Conservation (phyloP, 2,113 vertebrate species). For the Crotalus viridis region DNA sequence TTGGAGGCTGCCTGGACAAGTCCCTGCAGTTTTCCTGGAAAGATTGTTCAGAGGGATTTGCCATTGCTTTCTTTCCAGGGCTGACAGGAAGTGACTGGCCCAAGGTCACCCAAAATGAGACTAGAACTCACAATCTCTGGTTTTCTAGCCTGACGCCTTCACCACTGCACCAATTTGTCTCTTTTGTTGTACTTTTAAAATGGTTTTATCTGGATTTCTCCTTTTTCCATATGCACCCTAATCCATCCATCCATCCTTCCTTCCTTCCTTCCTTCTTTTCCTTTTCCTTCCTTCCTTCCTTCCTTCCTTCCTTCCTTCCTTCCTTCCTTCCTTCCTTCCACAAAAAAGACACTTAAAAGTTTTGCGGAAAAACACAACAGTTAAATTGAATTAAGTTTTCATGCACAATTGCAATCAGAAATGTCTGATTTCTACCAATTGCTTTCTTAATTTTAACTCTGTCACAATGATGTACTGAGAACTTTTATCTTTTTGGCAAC, state of each 20-base stretch:
- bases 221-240: background rate
- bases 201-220: background rate
- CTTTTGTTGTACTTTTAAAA: conserved; percentile 31
- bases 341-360: background rate
- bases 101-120: no score
- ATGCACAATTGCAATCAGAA: background rate
- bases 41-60: no score
- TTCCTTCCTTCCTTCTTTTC: background rate
- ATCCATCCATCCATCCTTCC: background rate
- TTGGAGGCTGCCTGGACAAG: no score
- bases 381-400: background rate
- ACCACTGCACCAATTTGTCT: no score
- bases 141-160: no score
- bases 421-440: background rate
- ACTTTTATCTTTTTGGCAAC: background rate
- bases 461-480: background rate
- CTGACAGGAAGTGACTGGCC: no score
- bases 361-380: background rate
- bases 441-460: background rate
- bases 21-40: no score
- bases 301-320: background rate
- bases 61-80: no score
- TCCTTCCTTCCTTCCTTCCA: background rate
- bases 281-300: no score
- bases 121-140: no score